Evolutionary conservation across 2,888 invertebrate genomes (phyloP).

Genomic region (Archaeoteleia sp.): DNA sequence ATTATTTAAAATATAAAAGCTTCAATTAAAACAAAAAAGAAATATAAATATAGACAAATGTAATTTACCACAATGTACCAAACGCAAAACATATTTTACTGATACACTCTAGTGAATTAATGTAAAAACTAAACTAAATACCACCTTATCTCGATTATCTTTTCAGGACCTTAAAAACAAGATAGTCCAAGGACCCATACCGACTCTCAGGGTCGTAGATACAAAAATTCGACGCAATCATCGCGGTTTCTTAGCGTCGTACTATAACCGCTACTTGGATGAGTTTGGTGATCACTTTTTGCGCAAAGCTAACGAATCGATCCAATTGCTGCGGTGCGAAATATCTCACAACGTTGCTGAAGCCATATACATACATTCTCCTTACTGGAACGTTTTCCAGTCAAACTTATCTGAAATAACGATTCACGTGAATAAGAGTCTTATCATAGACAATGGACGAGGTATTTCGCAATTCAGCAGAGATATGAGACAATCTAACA

Average conservation of each 20-base stretch:
- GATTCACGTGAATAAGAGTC: constrained; percentile 89
- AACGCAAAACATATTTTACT: too few relatives aligned
- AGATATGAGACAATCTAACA: constrained; percentile 96
- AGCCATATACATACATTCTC: constrained; percentile 88
- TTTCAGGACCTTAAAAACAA: constrained; percentile 82
- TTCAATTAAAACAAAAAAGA: too few relatives aligned
- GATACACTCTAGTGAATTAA: too few relatives aligned
- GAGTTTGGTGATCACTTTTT: constrained; percentile 90
- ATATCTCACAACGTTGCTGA: constrained; percentile 87
- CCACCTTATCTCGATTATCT: too few relatives aligned
- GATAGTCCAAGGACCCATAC: constrained; percentile 87
- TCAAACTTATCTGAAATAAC: constrained; percentile 94
- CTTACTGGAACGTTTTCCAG: constrained; percentile 88
- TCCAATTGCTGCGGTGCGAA: constrained; percentile 86
- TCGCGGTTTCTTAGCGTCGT: constrained; percentile 87
- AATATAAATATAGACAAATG: too few relatives aligned
- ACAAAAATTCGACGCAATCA: constrained; percentile 88
- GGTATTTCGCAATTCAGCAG: constrained; percentile 93
- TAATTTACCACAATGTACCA: too few relatives aligned
- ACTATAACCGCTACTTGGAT: constrained; percentile 91
- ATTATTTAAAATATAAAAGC: too few relatives aligned
- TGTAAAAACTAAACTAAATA: too few relatives aligned
- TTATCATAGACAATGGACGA: constrained; percentile 90
- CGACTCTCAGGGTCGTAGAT: constrained; percentile 83
- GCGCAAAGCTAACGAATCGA: constrained; percentile 90